Percentiles rank a stretch among this genome's conserved stretches.
Conservation (phyloP, 2,113 vertebrate genomes). For the Pagrus major region DNA sequence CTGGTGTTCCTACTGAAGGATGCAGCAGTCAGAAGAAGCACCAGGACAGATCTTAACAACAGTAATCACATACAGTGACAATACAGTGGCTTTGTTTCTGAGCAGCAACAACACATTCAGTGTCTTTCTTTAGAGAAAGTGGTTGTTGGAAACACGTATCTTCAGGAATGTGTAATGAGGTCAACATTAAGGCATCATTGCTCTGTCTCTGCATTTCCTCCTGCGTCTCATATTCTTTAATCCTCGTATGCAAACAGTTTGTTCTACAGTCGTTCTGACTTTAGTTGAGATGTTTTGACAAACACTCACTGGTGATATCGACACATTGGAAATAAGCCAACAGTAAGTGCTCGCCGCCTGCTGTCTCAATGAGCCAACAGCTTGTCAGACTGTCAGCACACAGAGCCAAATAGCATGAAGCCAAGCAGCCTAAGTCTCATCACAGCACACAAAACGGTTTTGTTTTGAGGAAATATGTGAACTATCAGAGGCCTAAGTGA, state of each 20-base stretch:
- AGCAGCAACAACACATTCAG: neutral
- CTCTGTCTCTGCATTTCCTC: neutral
- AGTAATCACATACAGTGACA: constrained; percentile 10
- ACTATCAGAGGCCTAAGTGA: constrained; percentile 20
- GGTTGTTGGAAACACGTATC: constrained; percentile 23
- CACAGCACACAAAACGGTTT: constrained; percentile 7
- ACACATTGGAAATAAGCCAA: constrained; percentile 26
- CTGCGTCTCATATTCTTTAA: neutral
- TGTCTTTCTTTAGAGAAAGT: constrained; percentile 20
- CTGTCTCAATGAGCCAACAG: constrained; percentile 20
- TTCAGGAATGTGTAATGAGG: constrained; percentile 54
- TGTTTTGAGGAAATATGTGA: constrained; percentile 30
- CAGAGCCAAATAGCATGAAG: constrained; percentile 2
- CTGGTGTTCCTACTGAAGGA: neutral
- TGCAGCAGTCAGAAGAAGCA: neutral
- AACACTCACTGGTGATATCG: neutral
- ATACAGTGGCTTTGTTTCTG: neutral
- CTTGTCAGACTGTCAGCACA: neutral
- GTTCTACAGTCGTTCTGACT: neutral
- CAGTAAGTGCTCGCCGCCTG: neutral
- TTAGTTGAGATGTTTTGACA: neutral
- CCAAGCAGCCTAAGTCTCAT: neutral
- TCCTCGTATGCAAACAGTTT: neutral
- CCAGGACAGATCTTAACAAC: neutral
- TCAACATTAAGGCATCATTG: neutral